Conservation (phyloP, 2,797 vertebrate species). For the Ciconia nigra region DNA sequence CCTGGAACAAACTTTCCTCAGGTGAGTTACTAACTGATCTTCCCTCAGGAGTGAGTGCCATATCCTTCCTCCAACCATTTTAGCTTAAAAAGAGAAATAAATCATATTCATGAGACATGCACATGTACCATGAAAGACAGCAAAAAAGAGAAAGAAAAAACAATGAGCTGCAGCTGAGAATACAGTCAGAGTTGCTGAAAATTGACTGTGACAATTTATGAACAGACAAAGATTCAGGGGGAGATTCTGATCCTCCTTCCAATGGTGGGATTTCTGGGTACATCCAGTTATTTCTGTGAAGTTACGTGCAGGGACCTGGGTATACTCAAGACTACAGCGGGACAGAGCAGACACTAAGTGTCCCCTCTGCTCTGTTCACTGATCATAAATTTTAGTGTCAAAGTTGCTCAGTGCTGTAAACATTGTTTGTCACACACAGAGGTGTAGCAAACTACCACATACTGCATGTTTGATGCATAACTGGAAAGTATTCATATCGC, state of each 20-base stretch:
- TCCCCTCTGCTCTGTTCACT: neutral
- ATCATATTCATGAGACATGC: neutral
- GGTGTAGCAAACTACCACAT: neutral
- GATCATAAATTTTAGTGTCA: neutral
- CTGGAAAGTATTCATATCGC: neutral
- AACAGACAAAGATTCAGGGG: neutral
- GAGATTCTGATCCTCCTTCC: neutral
- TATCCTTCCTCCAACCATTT: neutral
- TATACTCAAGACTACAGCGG: neutral
- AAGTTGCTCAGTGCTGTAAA: neutral
- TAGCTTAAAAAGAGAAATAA: neutral
- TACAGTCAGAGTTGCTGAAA: neutral
- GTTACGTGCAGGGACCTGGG: neutral
- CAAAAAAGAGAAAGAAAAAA: neutral
- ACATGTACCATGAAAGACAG: neutral
- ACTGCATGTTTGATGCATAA: neutral
- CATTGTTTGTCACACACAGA: accelerated
- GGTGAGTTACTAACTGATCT: neutral
- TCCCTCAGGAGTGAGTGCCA: neutral
- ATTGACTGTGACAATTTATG: neutral
- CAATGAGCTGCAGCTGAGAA: neutral
- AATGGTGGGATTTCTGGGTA: neutral
- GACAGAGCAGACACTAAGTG: neutral
- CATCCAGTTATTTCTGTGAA: neutral
- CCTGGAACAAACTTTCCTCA: neutral